Base-by-base conservation (phyloP, 2,797 vertebrate genomes). In the Picus viridis region DNA sequence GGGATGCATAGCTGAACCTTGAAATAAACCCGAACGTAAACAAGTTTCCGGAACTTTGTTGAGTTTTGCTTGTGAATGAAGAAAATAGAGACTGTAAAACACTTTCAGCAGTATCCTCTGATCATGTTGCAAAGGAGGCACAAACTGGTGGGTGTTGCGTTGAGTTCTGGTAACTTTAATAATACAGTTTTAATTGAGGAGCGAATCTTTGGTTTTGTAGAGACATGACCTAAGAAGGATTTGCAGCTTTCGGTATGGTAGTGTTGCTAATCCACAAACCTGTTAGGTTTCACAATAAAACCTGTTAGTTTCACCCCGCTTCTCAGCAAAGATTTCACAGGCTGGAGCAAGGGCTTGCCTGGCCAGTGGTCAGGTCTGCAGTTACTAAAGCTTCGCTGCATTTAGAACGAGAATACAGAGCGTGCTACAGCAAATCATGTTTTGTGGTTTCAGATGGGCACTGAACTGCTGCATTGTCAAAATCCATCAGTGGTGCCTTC, bases 251-350 rank as follows among this genome's bases (percentile, higher is more conserved):
- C 95, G 62, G 0, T 70, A 29, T 16, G 78, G 75, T 82, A 68
- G 84, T 53, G 61, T 74, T 93, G 61, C 68, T 94, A 92, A 89
- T 95, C 90, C 83, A 84, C 83, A 68, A 91, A 94, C 80, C 56
- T 91, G 85, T 75, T 41, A 79, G 65, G 64, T 96, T 95, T 95
- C 95, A 90, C 91, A 93, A 92, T 84, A 84, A 88, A 89, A 86
- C 93, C 89, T 88, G 91, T 85, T 89, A 83, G 93, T 89, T 93
- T 94, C 43, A 93, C 56, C 88, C 79, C 27, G 3, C 62, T 87
- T 91, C 89, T 83, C 71, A 6, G 82, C 26, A 30, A 32, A 51
- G 69, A 36, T 87, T 95, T 92, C 80, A 5, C 74, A 73, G 90
- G 82, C 71, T 88, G 91, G 73, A 94, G 87, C 6, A 15, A 91